Base-by-base conservation (phyloP, 2,888 invertebrate genomes). In the Drosophila cracens region DNA sequence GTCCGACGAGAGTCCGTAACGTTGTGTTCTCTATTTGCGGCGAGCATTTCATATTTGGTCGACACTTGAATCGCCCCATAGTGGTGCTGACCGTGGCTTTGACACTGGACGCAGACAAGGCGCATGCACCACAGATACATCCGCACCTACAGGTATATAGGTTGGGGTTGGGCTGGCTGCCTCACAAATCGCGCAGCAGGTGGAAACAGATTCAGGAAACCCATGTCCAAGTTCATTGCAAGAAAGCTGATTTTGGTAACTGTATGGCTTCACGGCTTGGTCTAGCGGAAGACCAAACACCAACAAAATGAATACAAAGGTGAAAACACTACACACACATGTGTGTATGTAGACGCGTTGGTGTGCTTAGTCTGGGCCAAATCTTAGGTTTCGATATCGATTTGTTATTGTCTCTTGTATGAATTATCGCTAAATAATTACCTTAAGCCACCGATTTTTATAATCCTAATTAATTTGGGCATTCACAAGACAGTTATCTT, bases 161-260 rank as follows among this genome's bases (percentile, higher is more conserved):
- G 36, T 57, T 59, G 76, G 61, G 80, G 68, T 76, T 78, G 75
- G 71, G 36, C 40, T 67, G 72, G 71, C 76, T 61, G 80, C 67
- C 76, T 53, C 40, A 36, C 48, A 52, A 63, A 46, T 73, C 78
- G 69, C 49, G 62, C 70, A 62, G 79, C 80, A 75, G 80, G 80
- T 79, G 71, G 63, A 71, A 81, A 77, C 74, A 79, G 81, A 81
- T 81, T 81, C 81, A 80, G 80, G 80, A 80, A 80, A 78, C 62
- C 69, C 64, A 53, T 62, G 58, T 27, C 65, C 81, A 78, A 78
- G 77, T 74, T 77, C 78, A 79, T 57, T 49, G 70, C 63, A 62
- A 79, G 74, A 79, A 80, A 80, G 80, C 80, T 80, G 80, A 80
- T 81, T 79, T 81, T 80, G 78, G 66, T 57, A 75, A 53, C 65